Base-by-base conservation (phyloP, 2,888 invertebrate genomes). In the Neoscelio sp. region DNA sequence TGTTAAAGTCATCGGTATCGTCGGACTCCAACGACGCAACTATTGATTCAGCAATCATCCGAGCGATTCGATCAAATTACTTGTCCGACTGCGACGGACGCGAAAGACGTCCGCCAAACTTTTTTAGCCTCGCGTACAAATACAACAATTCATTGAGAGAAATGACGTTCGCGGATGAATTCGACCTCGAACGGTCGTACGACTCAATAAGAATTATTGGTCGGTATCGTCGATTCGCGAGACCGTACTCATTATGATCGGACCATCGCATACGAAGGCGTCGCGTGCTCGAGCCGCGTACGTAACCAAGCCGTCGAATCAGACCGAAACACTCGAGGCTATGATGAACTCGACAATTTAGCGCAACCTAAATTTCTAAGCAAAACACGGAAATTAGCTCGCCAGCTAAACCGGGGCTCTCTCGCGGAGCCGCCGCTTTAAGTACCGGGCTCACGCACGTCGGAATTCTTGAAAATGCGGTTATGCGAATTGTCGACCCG, bases 291-390 rank as follows among this genome's bases (percentile, higher is more conserved):
- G 80, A 80, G 77, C 67, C 80, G 74, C 73, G 60, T 70, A 75
- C 74, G 42, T 30, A 76, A 70, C 68, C 48, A 28, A 74, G 52
- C 78, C 62, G 75, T 83, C 82, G 88, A 89, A 89, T 87, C 88
- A 87, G 89, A 89, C 84, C 87, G 88, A 84, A 84, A 86, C 87
- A 84, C 78, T 64, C 67, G 78, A 75, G 80, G 82, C 79, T 81
- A 64, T 67, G 80, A 68, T 56, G 83, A 78, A 68, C 82, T 81
- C 83, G 80, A 81, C 83, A 82, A 85, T 85, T 85, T 84, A 83
- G 83, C 82, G 83, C 82, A 87, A 88, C 86, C 86, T 87, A 84
- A 86, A 87, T 89, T 85, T 86, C 84, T 80, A 84, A 82, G 84
- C 76, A 80, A 82, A 83, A 81, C 71, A 80, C 76, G 80, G 75